Conservation (phyloP, 53 echinoderm and acorn worm genomes). For the Crossaster papposus region DNA sequence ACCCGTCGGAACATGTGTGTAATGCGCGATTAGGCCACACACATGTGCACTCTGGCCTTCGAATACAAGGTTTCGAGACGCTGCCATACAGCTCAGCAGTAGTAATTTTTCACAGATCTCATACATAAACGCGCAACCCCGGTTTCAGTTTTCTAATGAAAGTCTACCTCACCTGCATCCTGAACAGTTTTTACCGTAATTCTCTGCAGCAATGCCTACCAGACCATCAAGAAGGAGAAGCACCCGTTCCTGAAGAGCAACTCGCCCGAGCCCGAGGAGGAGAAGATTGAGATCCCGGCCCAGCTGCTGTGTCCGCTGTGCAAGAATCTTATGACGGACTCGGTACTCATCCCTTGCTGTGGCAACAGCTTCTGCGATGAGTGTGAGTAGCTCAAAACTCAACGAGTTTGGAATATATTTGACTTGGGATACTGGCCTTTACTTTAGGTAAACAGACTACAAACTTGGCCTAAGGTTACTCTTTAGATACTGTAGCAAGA, state of each 20-base stretch:
- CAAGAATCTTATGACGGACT: slow-evolving; percentile 83
- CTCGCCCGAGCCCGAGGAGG: slow-evolving; percentile 82
- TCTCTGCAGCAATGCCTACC: slow-evolving; percentile 58
- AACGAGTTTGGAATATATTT: background rate
- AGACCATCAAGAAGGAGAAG: slow-evolving; percentile 77
- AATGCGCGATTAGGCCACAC: too few relatives aligned
- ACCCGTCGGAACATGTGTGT: too few relatives aligned
- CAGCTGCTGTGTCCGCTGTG: slow-evolving; percentile 86
- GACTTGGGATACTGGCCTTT: background rate
- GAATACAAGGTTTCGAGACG: too few relatives aligned
- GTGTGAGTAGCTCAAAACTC: slow-evolving; percentile 71
- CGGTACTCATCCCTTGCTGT: slow-evolving; percentile 97
- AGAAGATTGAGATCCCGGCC: slow-evolving; percentile 76
- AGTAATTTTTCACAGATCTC: too few relatives aligned
- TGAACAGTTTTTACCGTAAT: background rate
- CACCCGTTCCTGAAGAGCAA: slow-evolving; percentile 80
- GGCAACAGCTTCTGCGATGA: slow-evolving; percentile 99
- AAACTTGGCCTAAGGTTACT: too few relatives aligned
- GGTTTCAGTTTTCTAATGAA: too few relatives aligned
- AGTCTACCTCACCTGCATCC: too few relatives aligned
- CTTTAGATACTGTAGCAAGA: too few relatives aligned
- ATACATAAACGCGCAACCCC: too few relatives aligned
- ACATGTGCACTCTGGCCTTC: too few relatives aligned
- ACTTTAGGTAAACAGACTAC: too few relatives aligned
- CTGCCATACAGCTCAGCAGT: too few relatives aligned